These are phyloP conservation scores for Hybognathus amarus DNA, from an alignment of 2,797 vertebrate species.

Conservation along the genomic window DNA sequence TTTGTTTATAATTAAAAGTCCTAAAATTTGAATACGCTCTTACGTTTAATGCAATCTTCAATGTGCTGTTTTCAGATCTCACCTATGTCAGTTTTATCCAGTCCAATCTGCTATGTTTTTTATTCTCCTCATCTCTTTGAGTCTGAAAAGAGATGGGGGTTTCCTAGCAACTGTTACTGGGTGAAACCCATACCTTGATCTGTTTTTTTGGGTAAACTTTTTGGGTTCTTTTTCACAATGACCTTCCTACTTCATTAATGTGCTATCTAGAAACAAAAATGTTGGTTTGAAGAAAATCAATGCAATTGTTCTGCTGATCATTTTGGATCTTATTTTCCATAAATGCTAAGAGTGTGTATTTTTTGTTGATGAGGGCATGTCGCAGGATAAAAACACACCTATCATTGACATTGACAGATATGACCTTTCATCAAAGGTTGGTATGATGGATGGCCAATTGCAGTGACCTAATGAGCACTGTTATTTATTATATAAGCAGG, in stretches of 20 bases:
- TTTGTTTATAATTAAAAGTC: not conserved
- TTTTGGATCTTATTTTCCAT: not conserved
- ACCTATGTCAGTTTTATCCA: not conserved
- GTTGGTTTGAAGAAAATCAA: not conserved
- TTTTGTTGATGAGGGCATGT: slow-evolving; percentile 2
- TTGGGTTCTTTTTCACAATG: not conserved
- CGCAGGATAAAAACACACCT: not conserved
- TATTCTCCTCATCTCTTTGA: not conserved
- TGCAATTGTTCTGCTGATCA: not conserved
- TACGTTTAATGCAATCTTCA: not conserved
- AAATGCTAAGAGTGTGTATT: not conserved
- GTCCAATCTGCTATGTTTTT: slow-evolving; percentile 12
- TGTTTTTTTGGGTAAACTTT: not conserved
- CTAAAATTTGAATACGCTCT: not conserved
- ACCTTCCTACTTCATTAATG: not conserved
- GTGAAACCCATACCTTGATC: slow-evolving; percentile 14
- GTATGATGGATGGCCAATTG: slow-evolving; percentile 50
- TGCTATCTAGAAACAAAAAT: not conserved
- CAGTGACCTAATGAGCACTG: slow-evolving; percentile 57
- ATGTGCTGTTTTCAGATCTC: not conserved
- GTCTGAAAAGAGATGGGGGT: slow-evolving; percentile 6
- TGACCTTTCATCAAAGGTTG: slow-evolving; percentile 55
- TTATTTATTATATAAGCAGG: slow-evolving; percentile 58
- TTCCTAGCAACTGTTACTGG: slow-evolving; percentile 34
- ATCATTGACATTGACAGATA: slow-evolving; percentile 47